Conservation (phyloP, 2,888 invertebrate species). For the Cataglyphis cursor region DNA sequence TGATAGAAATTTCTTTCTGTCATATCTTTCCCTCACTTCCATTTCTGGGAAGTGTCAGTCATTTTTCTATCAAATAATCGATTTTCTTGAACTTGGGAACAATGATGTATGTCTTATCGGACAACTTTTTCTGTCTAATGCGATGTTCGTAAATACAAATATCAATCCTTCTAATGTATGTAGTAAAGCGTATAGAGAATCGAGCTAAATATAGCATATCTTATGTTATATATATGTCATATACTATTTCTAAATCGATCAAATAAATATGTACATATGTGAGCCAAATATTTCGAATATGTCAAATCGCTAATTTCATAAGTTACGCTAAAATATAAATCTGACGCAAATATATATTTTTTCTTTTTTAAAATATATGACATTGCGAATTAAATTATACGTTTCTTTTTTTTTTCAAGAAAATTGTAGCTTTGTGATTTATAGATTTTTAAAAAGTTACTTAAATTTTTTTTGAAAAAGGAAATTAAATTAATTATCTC, state of each 20-base stretch:
- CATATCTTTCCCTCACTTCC: no score
- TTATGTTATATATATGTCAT: neutral
- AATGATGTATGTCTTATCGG: neutral
- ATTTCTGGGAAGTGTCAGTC: neutral
- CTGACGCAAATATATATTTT: neutral
- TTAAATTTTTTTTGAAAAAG: neutral
- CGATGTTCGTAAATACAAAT: neutral
- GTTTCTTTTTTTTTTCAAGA: neutral
- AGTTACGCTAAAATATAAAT: neutral
- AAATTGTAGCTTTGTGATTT: neutral
- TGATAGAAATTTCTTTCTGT: conserved; percentile 5
- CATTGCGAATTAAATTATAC: neutral
- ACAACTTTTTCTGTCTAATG: neutral
- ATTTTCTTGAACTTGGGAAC: neutral
- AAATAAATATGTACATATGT: neutral
- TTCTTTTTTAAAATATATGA: neutral
- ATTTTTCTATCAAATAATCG: neutral
- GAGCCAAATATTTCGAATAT: neutral
- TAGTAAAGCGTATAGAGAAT: neutral
- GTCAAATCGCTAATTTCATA: neutral
- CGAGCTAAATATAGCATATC: neutral
- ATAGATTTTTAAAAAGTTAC: neutral
- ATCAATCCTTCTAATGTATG: neutral
- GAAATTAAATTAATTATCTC: neutral
- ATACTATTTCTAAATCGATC: neutral